phyloP scores from a whole-genome alignment of 2,113 vertebrate genomes.

The Echinops telfairi region DNA sequence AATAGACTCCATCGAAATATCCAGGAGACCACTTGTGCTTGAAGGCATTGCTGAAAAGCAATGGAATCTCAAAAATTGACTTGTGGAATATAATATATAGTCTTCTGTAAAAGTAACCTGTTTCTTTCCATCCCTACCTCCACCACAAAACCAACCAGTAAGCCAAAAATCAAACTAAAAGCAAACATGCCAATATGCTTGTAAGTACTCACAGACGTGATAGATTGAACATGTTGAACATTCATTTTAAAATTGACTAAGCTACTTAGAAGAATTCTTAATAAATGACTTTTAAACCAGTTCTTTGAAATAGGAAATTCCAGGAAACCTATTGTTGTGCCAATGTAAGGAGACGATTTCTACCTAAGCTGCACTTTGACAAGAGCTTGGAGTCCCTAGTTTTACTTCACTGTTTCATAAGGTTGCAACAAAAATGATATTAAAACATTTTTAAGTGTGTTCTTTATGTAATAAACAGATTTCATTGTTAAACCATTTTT shows the following conservation, averaged over 20 bases:
- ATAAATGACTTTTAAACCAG: conserved; percentile 32
- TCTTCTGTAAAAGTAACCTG: conserved; percentile 9
- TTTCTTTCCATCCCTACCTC: conserved; percentile 61
- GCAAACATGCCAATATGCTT: conserved; percentile 44
- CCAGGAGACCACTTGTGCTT: conserved; percentile 54
- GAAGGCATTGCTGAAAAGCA: conserved; percentile 54
- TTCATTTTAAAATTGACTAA: conserved; percentile 51
- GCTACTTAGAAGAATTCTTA: not conserved
- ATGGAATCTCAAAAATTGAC: conserved; percentile 63
- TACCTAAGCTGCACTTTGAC: conserved; percentile 32
- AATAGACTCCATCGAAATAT: conserved; percentile 56
- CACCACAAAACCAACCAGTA: conserved; percentile 40
- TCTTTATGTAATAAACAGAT: conserved; percentile 53
- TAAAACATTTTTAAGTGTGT: conserved; percentile 48
- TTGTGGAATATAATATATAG: conserved; percentile 12
- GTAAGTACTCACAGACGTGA: conserved; percentile 16
- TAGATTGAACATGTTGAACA: not conserved
- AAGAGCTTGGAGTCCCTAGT: conserved; percentile 42
- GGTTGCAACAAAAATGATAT: conserved; percentile 53
- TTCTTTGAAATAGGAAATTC: conserved; percentile 53
- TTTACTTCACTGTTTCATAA: conserved; percentile 61
- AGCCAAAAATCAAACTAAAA: conserved; percentile 63
- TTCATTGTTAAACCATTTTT: conserved; percentile 44
- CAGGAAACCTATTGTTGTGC: conserved; percentile 48
- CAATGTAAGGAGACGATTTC: conserved; percentile 40